phyloP scores from a whole-genome alignment of 2,113 vertebrate genomes.

The Epinephelus moara region DNA sequence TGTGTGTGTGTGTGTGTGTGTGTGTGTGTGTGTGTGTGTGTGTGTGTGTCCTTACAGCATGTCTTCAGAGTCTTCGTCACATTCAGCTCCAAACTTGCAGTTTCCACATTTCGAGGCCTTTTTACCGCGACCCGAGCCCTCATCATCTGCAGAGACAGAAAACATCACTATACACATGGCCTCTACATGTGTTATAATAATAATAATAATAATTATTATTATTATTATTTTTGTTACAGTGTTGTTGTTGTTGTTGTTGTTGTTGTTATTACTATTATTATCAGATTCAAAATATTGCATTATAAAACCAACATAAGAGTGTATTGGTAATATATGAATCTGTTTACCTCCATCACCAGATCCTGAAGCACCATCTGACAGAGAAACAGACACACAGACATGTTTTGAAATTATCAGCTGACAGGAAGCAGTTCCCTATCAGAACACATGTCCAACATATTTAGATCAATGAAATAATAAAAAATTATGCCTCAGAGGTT shows the following conservation, averaged over 20 bases:
- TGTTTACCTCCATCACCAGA: constrained; percentile 92
- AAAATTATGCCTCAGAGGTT: too few relatives aligned
- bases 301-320: not conserved
- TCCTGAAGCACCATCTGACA: constrained; percentile 91
- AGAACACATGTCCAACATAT: too few relatives aligned
- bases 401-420: not conserved
- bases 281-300: not conserved
- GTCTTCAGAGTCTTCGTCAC: constrained; percentile 98
- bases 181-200: not conserved
- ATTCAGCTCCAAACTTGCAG: constrained; percentile 98
- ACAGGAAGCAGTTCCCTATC: too few relatives aligned
- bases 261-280: not conserved
- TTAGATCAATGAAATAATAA: too few relatives aligned
- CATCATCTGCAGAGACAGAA: constrained; percentile 87
- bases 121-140: constrained; percentile 93
- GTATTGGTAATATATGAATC: not conserved
- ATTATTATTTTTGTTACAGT: too few relatives aligned
- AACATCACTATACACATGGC: not conserved
- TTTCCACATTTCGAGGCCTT: constrained; percentile 94
- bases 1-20: not conserved
- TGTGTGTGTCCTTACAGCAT: constrained; percentile 87
- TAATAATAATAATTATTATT: too few relatives aligned
- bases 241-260: too few relatives aligned
- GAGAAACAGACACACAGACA: constrained; percentile 22
- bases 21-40: not conserved